Percentiles rank a stretch among this genome's conserved stretches.
These are phyloP conservation scores for Oscheius sp. DNA, from an alignment of 1,140 invertebrate genomes.

Conservation along the genomic window DNA sequence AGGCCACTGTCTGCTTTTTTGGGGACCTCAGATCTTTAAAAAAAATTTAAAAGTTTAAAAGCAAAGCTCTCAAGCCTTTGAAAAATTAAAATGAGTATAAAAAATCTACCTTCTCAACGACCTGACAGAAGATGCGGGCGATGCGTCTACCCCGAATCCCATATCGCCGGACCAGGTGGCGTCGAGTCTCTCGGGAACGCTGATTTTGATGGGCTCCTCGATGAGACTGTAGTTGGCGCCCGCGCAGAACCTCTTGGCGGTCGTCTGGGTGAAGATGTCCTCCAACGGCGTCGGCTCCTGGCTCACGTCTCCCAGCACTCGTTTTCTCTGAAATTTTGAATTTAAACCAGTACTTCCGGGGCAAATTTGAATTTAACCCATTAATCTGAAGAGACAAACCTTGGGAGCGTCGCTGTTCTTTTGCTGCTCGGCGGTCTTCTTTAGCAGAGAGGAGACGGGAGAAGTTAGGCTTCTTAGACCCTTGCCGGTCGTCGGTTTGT, in stretches of 20 bases:
- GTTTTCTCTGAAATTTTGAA: slow-evolving; percentile 3
- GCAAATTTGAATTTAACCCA: too few species aligned
- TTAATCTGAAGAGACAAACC: too few species aligned
- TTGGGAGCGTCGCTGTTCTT: too few species aligned
- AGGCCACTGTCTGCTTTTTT: too few species aligned
- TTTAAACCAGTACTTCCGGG: neutral
- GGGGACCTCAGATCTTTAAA: neutral
- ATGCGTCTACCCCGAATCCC: neutral
- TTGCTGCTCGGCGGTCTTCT: too few species aligned
- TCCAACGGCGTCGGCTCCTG: neutral
- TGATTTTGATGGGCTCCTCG: neutral
- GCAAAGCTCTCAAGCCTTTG: neutral
- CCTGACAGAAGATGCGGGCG: neutral
- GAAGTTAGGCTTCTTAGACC: neutral
- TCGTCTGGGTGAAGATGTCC: neutral
- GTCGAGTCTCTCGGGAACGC: neutral
- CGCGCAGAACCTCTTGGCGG: neutral
- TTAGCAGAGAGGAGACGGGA: neutral
- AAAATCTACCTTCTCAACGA: neutral
- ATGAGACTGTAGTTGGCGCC: neutral
- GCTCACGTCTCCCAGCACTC: neutral
- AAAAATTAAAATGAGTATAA: neutral
- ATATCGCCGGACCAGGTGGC: neutral
- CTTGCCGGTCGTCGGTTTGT: neutral
- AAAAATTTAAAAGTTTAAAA: neutral